Evolutionary conservation across 2,888 invertebrate genomes (phyloP).

Genomic region (Dioctria rufipes): DNA sequence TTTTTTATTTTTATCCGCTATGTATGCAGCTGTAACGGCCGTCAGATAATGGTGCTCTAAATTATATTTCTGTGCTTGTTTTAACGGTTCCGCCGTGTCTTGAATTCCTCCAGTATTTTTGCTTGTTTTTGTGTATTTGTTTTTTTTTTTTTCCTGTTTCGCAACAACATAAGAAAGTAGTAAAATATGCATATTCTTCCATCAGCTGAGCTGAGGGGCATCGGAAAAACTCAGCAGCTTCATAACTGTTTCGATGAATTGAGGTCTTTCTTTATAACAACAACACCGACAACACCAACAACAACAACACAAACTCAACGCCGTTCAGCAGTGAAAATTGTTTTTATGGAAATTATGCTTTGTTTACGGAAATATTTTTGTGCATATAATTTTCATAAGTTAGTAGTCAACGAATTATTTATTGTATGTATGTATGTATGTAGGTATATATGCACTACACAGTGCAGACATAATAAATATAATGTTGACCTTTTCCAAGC

Average conservation of each 20-base stretch:
- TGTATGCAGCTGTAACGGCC: neutral
- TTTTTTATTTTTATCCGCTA: neutral
- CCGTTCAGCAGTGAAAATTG: conserved; percentile 5
- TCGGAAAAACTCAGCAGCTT: conserved; percentile 8
- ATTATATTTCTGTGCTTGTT: neutral
- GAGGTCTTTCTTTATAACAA: neutral
- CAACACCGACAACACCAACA: neutral
- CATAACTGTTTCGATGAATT: conserved; percentile 19
- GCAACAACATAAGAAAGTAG: conserved; percentile 43
- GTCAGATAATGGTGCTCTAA: conserved; percentile 32
- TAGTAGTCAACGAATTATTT: no score
- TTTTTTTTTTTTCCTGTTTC: conserved; percentile 19
- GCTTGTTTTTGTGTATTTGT: neutral
- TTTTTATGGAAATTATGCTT: conserved; percentile 27
- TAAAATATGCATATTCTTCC: conserved; percentile 23
- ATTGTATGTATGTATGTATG: no score
- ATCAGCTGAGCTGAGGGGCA: conserved; percentile 32
- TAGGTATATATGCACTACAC: no score
- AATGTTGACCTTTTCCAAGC: neutral
- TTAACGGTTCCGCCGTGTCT: conserved; percentile 40
- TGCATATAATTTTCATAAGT: neutral
- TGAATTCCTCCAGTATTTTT: conserved; percentile 22
- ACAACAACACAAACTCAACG: no score
- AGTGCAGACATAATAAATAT: no score
- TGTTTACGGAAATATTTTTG: conserved; percentile 27